Evolutionary conservation across 2,797 vertebrate genomes (phyloP).

Genomic region (Xiphophorus birchmanni): DNA sequence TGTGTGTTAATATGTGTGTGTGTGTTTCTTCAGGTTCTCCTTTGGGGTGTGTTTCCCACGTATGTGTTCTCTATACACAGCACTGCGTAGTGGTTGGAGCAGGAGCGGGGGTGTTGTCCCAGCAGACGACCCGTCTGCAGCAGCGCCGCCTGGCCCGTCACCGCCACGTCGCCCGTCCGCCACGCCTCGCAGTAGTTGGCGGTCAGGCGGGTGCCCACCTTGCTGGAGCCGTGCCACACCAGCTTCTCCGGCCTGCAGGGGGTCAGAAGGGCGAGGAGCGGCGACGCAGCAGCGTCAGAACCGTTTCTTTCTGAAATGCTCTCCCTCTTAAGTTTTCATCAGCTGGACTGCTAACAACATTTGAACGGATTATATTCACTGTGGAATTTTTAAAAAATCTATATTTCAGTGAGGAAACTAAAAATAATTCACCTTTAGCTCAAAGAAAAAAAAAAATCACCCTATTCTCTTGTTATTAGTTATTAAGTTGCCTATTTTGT

Average conservation of each 20-base stretch:
- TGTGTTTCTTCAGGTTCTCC: constrained; percentile 76
- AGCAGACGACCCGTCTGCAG: constrained; percentile 88
- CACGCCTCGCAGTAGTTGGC: constrained; percentile 94
- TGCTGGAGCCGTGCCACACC: constrained; percentile 91
- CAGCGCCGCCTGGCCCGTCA: constrained; percentile 87
- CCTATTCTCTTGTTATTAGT: not conserved
- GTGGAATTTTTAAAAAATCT: not conserved
- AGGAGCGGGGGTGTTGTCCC: constrained; percentile 89
- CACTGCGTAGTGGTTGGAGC: constrained; percentile 88
- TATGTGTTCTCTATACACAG: constrained; percentile 97
- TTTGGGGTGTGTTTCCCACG: constrained; percentile 73
- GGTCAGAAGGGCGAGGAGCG: not conserved
- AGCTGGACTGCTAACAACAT: not conserved
- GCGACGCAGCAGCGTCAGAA: not conserved
- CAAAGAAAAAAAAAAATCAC: not conserved
- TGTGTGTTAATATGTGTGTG: constrained; percentile 25
- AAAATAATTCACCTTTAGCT: not conserved
- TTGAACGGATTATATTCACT: not conserved
- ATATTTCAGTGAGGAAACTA: not conserved
- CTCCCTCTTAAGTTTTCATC: not conserved
- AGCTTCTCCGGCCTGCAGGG: constrained; percentile 90
- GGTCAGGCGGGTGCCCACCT: constrained; percentile 85
- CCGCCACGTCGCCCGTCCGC: constrained; percentile 83
- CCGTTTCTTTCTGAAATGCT: not conserved
- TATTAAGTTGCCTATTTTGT: not conserved